Conservation (phyloP, 2,113 vertebrate genomes). For the Macquaria australasica region DNA sequence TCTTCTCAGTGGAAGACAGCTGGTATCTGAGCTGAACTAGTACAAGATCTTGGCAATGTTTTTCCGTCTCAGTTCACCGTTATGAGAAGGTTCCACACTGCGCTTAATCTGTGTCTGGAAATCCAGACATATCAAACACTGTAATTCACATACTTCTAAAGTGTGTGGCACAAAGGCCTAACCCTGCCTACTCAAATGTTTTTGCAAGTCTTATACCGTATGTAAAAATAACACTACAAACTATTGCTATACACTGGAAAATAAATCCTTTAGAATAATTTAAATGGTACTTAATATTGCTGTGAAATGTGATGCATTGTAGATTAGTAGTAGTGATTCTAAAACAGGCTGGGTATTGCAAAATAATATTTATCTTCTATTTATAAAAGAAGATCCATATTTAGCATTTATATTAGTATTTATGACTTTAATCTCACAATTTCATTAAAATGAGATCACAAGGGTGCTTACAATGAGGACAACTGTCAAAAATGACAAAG, state of each 20-base stretch:
- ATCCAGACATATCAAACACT: conserved; percentile 9
- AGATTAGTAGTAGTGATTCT: conserved; percentile 63
- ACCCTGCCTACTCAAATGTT: conserved; percentile 17
- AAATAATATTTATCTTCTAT: conserved; percentile 48
- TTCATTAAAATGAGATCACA: not conserved
- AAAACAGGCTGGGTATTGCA: conserved; percentile 28
- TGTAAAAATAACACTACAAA: conserved; percentile 27
- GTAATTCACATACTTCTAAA: conserved; percentile 4
- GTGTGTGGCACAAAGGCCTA: conserved; percentile 14
- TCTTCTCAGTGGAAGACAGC: not conserved
- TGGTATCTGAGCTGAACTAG: not conserved
- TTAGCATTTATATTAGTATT: not conserved
- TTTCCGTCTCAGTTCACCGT: conserved; percentile 3
- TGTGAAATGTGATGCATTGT: conserved; percentile 73
- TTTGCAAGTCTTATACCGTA: conserved; percentile 24
- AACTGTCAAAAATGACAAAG: not conserved
- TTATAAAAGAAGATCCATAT: conserved; percentile 19
- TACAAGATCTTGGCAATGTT: not conserved
- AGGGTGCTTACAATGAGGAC: conserved; percentile 25
- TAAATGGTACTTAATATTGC: conserved; percentile 66
- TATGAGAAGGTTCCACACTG: not conserved
- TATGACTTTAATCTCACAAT: conserved; percentile 30
- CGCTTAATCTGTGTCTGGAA: not conserved
- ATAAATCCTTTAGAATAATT: conserved; percentile 38
- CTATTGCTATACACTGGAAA: conserved; percentile 59